Evolutionary conservation across 37 sponge, comb jelly and placozoan species (phyloP).

Genomic region (Ephydatia muelleri): DNA sequence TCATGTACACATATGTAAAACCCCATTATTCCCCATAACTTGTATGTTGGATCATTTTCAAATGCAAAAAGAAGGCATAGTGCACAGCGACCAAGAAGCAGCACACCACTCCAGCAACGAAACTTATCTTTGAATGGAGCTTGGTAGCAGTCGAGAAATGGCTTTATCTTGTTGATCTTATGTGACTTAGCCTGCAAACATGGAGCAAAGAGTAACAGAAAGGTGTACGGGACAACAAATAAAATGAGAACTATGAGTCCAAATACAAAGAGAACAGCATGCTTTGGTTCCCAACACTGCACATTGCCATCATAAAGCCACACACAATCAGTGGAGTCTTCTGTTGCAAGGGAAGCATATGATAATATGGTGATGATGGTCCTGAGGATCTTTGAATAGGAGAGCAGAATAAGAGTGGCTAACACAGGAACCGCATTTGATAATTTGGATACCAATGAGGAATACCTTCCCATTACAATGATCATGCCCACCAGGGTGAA

Average conservation of each 20-base stretch:
- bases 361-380: neutral
- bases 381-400: conserved; percentile 34
- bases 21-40: neutral
- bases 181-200: conserved; percentile 11
- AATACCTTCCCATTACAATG: conserved; percentile 12
- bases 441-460: conserved; percentile 6
- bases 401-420: conserved; percentile 42
- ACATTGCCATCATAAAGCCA: conserved; percentile 12
- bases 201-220: neutral
- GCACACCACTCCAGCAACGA: conserved; percentile 14
- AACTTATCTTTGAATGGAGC: conserved; percentile 11
- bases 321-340: no score
- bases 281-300: neutral
- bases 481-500: conserved; percentile 13
- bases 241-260: neutral
- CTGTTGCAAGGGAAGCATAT: no score
- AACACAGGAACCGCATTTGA: conserved; percentile 40
- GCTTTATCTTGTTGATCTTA: conserved; percentile 1
- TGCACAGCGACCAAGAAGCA: neutral
- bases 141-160: conserved; percentile 2
- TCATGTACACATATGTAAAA: neutral
- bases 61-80: neutral
- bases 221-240: neutral
- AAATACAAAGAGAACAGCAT: neutral
- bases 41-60: neutral